phyloP scores from a whole-genome alignment of 2,888 invertebrate genomes.

The Cephus runcator region DNA sequence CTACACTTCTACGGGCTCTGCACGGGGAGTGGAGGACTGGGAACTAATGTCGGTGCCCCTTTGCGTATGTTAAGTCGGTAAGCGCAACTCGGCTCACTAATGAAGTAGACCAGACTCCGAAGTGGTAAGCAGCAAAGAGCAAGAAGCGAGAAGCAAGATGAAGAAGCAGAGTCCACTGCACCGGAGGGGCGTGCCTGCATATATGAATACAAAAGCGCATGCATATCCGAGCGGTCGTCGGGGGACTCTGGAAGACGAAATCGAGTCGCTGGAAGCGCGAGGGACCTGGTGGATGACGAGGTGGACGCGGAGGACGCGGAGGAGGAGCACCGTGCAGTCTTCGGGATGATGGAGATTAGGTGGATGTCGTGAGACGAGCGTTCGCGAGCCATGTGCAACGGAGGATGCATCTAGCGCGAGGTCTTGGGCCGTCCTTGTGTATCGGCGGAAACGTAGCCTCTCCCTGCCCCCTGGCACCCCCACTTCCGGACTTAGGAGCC shows the following conservation, averaged over 20 bases:
- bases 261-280: neutral
- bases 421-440: constrained; percentile 58
- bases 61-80: constrained; percentile 5
- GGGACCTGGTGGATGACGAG: neutral
- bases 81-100: constrained; percentile 34
- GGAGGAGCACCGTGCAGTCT: neutral
- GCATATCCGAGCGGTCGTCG: neutral
- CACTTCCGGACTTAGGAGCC: constrained; percentile 16
- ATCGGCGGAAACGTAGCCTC: constrained; percentile 55
- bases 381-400: constrained; percentile 51
- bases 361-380: constrained; percentile 23
- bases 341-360: neutral
- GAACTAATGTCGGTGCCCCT: neutral
- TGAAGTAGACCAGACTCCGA: constrained; percentile 51
- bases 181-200: constrained; percentile 58
- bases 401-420: constrained; percentile 64
- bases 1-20: neutral
- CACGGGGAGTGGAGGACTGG: neutral
- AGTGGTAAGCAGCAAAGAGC: constrained; percentile 19
- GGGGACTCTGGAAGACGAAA: neutral
- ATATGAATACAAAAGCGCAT: constrained; percentile 51
- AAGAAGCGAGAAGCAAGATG: constrained; percentile 45
- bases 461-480: constrained; percentile 32
- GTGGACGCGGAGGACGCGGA: neutral
- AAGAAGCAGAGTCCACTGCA: constrained; percentile 33